Conservation (phyloP, 2,888 invertebrate species). For the Automeris io region DNA sequence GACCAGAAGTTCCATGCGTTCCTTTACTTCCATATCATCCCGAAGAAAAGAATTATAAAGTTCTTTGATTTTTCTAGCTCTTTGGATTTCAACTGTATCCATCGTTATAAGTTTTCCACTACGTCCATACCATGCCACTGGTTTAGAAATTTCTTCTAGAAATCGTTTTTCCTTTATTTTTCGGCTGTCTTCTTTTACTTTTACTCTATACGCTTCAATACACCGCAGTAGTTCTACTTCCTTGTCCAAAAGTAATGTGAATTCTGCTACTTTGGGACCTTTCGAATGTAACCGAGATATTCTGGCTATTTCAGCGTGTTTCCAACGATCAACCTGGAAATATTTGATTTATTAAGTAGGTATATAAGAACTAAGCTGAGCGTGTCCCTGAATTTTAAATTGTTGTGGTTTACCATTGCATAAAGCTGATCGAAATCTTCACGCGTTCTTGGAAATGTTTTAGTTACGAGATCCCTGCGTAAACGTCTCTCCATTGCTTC, state of each 20-base stretch:
- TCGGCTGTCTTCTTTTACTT: conserved; percentile 77
- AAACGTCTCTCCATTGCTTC: conserved; percentile 73
- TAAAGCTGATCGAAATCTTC: conserved; percentile 86
- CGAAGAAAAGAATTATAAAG: conserved; percentile 82
- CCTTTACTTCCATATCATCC: conserved; percentile 76
- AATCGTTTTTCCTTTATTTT: conserved; percentile 79
- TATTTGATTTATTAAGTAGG: background rate
- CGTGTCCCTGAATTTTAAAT: background rate
- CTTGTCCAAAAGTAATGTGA: conserved; percentile 82
- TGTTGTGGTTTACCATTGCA: conserved; percentile 62
- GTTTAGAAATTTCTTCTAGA: conserved; percentile 81
- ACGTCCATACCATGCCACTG: conserved; percentile 85
- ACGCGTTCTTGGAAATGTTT: conserved; percentile 82
- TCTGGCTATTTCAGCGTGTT: conserved; percentile 78
- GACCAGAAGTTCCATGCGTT: conserved; percentile 82
- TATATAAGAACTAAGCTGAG: background rate
- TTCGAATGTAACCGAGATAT: conserved; percentile 80
- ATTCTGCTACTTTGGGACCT: conserved; percentile 83
- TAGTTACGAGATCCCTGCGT: conserved; percentile 77
- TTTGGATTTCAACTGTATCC: conserved; percentile 88
- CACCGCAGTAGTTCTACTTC: conserved; percentile 83
- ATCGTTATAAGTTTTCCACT: conserved; percentile 84
- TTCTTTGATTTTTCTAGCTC: conserved; percentile 84
- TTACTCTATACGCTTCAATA: conserved; percentile 81
- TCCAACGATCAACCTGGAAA: conserved; percentile 81